Evolutionary conservation across 1,140 invertebrate species (phyloP).

Genomic region (Saccostrea cuccullata): DNA sequence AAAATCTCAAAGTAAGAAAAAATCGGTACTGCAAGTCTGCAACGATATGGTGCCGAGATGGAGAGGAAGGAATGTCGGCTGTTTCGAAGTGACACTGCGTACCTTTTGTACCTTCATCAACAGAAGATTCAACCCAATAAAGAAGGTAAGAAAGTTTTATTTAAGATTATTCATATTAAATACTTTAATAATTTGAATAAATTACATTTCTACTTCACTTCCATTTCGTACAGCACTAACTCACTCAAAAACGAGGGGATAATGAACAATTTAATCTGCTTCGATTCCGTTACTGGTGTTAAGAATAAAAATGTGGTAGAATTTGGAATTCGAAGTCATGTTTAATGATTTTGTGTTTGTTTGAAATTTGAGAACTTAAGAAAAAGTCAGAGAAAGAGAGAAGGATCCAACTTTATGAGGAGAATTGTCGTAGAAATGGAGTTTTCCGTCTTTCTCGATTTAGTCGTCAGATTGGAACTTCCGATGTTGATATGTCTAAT

Average conservation of each 20-base stretch:
- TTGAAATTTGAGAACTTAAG: background rate
- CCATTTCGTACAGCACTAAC: too few species aligned
- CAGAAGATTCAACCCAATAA: background rate
- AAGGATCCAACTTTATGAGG: background rate
- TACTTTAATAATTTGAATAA: too few species aligned
- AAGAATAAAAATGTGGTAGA: too few species aligned
- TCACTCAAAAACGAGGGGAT: too few species aligned
- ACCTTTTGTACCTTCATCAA: constrained; percentile 19
- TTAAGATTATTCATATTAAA: too few species aligned
- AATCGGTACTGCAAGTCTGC: background rate
- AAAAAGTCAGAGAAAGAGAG: background rate
- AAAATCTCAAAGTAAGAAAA: background rate
- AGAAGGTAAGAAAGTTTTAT: background rate
- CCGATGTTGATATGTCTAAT: constrained; percentile 21
- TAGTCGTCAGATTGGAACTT: background rate
- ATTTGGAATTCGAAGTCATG: background rate
- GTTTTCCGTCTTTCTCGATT: background rate
- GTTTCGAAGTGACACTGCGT: constrained; percentile 23
- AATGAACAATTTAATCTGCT: background rate
- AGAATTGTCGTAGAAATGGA: background rate
- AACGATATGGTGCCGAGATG: background rate
- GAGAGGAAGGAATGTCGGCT: constrained; percentile 6
- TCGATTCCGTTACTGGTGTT: background rate
- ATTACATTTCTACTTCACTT: too few species aligned
- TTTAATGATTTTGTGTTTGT: background rate